Conservation (phyloP, 2,797 vertebrate species). For the Tachyglossus aculeatus region DNA sequence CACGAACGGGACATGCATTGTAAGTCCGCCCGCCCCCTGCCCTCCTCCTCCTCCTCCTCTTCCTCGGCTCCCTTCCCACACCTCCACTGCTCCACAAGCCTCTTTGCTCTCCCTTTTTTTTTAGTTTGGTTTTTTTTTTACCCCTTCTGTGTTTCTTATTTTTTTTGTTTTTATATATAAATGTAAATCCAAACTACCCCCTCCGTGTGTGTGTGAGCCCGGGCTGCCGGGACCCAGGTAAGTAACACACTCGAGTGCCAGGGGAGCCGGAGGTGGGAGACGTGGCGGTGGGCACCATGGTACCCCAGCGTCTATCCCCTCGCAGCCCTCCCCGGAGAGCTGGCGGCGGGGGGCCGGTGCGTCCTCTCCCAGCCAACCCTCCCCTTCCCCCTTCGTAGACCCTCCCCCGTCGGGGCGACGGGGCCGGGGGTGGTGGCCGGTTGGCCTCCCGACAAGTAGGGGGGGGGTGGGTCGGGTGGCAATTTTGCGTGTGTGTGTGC, state of each 20-base stretch:
- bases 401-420: slow-evolving; percentile 43
- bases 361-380: slow-evolving; percentile 20
- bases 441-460: slow-evolving; percentile 35
- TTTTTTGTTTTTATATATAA: slow-evolving; percentile 50
- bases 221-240: slow-evolving; percentile 61
- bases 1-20: slow-evolving; percentile 97
- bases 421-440: slow-evolving; percentile 37
- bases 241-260: slow-evolving; percentile 57
- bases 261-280: slow-evolving; percentile 36
- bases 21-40: slow-evolving; percentile 75
- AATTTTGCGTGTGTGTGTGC: slow-evolving; percentile 64
- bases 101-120: not conserved
- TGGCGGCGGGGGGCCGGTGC: slow-evolving; percentile 12
- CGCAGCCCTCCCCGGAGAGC: not conserved
- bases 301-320: too few species aligned
- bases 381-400: slow-evolving; percentile 10
- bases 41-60: not conserved
- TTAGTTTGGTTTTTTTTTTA: slow-evolving; percentile 26
- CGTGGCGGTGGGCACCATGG: slow-evolving; percentile 11
- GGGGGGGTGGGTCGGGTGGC: slow-evolving; percentile 52
- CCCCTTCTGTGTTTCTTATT: slow-evolving; percentile 58
- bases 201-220: slow-evolving; percentile 60
- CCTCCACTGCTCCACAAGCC: slow-evolving; percentile 19
- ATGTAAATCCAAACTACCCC: slow-evolving; percentile 58
- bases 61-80: slow-evolving; percentile 38